Percentiles rank a stretch among this genome's conserved stretches.
Conservation (phyloP, 2,797 vertebrate genomes). For the Gallinago nigripennis region DNA sequence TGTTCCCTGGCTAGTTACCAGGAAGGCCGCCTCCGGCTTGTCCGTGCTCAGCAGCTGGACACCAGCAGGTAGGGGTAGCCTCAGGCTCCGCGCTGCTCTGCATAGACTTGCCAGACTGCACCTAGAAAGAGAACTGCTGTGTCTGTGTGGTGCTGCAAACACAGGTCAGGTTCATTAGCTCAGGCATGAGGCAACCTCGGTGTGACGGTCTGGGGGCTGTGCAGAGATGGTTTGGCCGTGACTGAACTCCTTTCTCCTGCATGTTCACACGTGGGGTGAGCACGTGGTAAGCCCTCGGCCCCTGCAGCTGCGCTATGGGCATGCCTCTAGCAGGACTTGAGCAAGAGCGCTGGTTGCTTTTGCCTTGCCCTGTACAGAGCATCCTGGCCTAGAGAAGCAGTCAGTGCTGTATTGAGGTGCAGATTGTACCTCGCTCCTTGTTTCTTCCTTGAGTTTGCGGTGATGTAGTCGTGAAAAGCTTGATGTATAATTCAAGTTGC, state of each 20-base stretch:
- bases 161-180: neutral
- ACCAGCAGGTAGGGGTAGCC: neutral
- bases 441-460: neutral
- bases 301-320: neutral
- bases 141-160: neutral
- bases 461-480: neutral
- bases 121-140: neutral
- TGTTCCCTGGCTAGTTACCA: neutral
- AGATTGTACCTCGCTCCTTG: neutral
- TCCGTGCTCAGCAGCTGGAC: neutral
- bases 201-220: neutral
- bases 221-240: neutral
- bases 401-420: neutral
- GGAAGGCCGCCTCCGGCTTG: neutral
- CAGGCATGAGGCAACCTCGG: neutral
- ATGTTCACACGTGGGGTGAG: rapidly evolving
- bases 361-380: neutral
- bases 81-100: rapidly evolving
- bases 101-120: neutral
- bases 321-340: neutral
- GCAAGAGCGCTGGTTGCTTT: neutral
- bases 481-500: neutral
- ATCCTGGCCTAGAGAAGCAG: neutral
- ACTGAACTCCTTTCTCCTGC: neutral
- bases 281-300: neutral